These are phyloP conservation scores for Dolichomitus sp. DNA, from an alignment of 2,888 invertebrate genomes.

Conservation along the genomic window DNA sequence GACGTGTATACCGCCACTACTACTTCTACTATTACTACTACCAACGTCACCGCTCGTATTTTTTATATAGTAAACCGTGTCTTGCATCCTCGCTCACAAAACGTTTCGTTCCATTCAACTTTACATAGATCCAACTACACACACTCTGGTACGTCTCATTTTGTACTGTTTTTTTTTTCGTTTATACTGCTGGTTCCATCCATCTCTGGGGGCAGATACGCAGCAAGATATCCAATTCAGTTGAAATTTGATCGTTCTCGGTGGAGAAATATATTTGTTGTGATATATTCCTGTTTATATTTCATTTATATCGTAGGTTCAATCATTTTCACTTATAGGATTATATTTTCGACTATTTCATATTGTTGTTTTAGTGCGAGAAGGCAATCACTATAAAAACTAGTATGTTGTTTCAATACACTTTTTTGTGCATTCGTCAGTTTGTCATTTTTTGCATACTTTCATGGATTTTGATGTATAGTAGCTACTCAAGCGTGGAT, in stretches of 20 bases:
- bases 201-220: neutral
- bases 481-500: neutral
- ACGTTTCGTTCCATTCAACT: constrained; percentile 31
- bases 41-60: neutral
- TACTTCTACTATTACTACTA: neutral
- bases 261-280: neutral
- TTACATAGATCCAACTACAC: constrained; percentile 10
- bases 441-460: no score
- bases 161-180: constrained; percentile 3
- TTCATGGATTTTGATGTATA: neutral
- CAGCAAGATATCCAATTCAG: constrained; percentile 23
- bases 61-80: neutral
- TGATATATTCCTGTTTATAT: neutral
- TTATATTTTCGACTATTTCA: neutral
- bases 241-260: constrained; percentile 26
- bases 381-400: no score
- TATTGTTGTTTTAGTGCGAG: neutral
- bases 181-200: neutral
- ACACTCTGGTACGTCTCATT: constrained; percentile 13
- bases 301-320: neutral
- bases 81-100: constrained; percentile 16
- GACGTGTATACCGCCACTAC: constrained; percentile 16
- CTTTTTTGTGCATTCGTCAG: no score
- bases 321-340: neutral
- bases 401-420: no score